Base-by-base conservation (phyloP, 1,140 invertebrate species). In the Amyelois transitella region DNA sequence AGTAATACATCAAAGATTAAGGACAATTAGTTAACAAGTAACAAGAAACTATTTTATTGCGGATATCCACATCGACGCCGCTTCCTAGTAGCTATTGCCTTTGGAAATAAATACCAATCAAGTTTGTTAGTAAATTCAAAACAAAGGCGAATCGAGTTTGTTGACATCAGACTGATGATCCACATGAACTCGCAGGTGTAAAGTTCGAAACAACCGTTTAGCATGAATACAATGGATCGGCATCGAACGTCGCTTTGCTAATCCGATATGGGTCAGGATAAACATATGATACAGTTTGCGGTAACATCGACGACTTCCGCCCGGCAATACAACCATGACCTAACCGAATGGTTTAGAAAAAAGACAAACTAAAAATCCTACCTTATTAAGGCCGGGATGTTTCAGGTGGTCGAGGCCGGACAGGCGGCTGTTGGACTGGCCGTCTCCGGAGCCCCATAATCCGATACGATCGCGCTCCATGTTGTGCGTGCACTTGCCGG, bases 311-410 rank as follows among this genome's bases (percentile, higher is more conserved):
- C 63, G n/a, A 71, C 64, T 75, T 74, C 71, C 74, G 61, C 56
- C 21, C 54, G 38, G 53, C 45, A 6, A 49, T 50, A 19, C 54
- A 77, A 74, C 77, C 79, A 77, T 77, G 75, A 79, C 78, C 75
- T 77, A 75, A 62, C 55, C 60, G 58, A 71, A 77, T 69, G 61
- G 53, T 44, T 55, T 54, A 55, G 59, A 63, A 64, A 53, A 58
- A 51, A 58, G n/a, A 22, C 45, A 51, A 22, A 43, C 17, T 49
- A 51, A 53, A 51, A 25, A 17, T 18, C 68, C 70, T 83, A 94
- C 94, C 93, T 95, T 96, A 81, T 95, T 96, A 3, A 95, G 87
- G 50, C 92, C 90, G 0, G 94, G 94, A 78, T 95, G 92, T 61
- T 92, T 90, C 18, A 96, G 84, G 69, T 94, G 92, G 76, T 95